Conservation (phyloP, 2,797 vertebrate genomes). For the Catamblyrhynchus diadema region DNA sequence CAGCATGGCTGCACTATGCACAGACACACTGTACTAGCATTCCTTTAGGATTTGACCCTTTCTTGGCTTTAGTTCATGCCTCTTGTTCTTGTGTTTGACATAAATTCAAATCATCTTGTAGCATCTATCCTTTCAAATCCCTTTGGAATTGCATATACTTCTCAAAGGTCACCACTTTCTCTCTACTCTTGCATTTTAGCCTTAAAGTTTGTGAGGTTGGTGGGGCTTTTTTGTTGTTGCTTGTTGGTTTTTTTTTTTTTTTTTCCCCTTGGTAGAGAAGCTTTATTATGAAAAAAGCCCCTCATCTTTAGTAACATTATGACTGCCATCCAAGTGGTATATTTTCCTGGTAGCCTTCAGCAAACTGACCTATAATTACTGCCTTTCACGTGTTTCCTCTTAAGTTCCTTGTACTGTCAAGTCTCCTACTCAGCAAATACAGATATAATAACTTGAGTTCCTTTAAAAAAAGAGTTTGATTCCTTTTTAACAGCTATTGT, state of each 20-base stretch:
- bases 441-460: neutral
- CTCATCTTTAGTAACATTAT: neutral
- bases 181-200: neutral
- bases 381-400: neutral
- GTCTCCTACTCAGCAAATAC: neutral
- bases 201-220: neutral
- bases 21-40: neutral
- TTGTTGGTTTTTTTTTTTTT: too few species aligned
- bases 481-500: constrained; percentile 30
- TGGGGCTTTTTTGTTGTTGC: neutral
- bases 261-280: neutral
- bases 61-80: neutral
- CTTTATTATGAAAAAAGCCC: neutral
- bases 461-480: neutral
- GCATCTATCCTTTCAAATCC: neutral
- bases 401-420: neutral
- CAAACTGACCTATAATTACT: neutral
- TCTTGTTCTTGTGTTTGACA: constrained; percentile 29
- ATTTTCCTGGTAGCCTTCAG: neutral
- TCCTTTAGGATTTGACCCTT: constrained; percentile 40
- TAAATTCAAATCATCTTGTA: constrained; percentile 23
- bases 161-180: neutral
- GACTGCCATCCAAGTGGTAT: neutral
- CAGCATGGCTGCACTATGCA: neutral
- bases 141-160: neutral